A percentile compares a stretch with the other conserved stretches of the same genome.
phyloP scores from a whole-genome alignment of 2,797 vertebrate genomes.

The Rhyacichthys aspro region DNA sequence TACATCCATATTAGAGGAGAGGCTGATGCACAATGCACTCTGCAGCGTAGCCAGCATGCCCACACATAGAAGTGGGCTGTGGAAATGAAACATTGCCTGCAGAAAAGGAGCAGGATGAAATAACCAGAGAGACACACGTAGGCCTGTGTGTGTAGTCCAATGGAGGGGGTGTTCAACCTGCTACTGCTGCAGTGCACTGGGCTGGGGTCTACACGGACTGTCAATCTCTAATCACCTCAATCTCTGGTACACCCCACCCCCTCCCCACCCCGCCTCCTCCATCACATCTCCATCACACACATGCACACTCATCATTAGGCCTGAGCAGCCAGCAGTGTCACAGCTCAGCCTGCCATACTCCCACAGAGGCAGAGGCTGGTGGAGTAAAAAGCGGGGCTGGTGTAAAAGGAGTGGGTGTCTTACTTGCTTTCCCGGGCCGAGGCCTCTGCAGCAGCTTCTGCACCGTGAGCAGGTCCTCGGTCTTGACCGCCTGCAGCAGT shows the following conservation, averaged over 20 bases:
- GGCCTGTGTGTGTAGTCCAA: slow-evolving; percentile 2
- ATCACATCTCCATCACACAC: slow-evolving; percentile 6
- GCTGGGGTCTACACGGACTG: slow-evolving; percentile 53
- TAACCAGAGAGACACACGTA: slow-evolving; percentile 13
- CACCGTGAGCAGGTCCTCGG: slow-evolving; percentile 94
- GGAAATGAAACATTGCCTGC: slow-evolving; percentile 41
- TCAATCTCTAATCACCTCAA: slow-evolving; percentile 57
- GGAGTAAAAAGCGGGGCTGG: neutral
- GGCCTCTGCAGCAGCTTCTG: slow-evolving; percentile 98
- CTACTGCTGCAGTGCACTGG: slow-evolving; percentile 66
- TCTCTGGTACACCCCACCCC: slow-evolving; percentile 44
- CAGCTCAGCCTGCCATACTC: slow-evolving; percentile 4
- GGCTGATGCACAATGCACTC: slow-evolving; percentile 27
- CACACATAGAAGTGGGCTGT: slow-evolving; percentile 70
- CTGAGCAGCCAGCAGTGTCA: slow-evolving; percentile 2
- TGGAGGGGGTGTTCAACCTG: slow-evolving; percentile 35
- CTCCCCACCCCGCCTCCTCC: slow-evolving; percentile 16
- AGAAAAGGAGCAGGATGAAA: slow-evolving; percentile 28
- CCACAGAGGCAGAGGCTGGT: neutral
- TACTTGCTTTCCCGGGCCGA: slow-evolving; percentile 95
- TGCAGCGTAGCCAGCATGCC: slow-evolving; percentile 48
- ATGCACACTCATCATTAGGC: slow-evolving; percentile 22
- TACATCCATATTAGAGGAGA: slow-evolving; percentile 23
- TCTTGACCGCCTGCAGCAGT: slow-evolving; percentile 97
- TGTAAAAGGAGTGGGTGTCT: slow-evolving; percentile 26